Percentiles rank a stretch among this genome's conserved stretches.
Conservation (phyloP, 2,797 vertebrate species). For the Acanthurus leucopareius region DNA sequence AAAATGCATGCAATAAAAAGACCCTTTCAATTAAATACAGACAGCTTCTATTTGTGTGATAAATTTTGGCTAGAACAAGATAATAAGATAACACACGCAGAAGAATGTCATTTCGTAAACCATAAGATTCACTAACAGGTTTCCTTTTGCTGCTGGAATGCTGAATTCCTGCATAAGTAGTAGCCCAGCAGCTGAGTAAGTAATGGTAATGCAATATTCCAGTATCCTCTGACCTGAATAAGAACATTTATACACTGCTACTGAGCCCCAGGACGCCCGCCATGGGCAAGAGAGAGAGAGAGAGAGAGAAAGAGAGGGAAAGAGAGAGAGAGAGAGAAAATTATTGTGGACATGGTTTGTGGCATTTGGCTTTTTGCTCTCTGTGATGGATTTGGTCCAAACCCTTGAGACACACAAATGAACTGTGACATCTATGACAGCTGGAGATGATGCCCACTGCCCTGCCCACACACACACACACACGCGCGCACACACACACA, state of each 20-base stretch:
- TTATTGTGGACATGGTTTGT: conserved; percentile 68
- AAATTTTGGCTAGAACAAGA: conserved; percentile 9
- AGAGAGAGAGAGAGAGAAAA: conserved; percentile 39
- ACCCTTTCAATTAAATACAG: background rate
- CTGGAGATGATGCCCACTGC: conserved; percentile 69
- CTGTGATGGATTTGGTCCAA: conserved; percentile 80
- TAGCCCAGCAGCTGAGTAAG: conserved; percentile 44
- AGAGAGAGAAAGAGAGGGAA: conserved; percentile 26
- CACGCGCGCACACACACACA: conserved; percentile 24
- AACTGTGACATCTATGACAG: conserved; percentile 82
- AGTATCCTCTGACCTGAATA: conserved; percentile 74
- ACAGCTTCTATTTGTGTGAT: background rate
- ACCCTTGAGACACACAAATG: conserved; percentile 77
- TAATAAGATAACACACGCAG: background rate
- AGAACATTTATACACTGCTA: conserved; percentile 67
- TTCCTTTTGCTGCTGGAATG: conserved; percentile 8
- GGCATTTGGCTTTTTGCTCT: conserved; percentile 77
- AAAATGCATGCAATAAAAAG: background rate
- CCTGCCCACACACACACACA: conserved; percentile 15
- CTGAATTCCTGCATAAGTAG: conserved; percentile 26
- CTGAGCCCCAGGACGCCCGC: conserved; percentile 47
- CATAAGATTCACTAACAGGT: conserved; percentile 12
- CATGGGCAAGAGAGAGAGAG: conserved; percentile 25
- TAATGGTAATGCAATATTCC: conserved; percentile 65
- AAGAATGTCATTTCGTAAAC: background rate